phyloP scores from a whole-genome alignment of 2,888 invertebrate genomes.

The Stenodera caucasica region DNA sequence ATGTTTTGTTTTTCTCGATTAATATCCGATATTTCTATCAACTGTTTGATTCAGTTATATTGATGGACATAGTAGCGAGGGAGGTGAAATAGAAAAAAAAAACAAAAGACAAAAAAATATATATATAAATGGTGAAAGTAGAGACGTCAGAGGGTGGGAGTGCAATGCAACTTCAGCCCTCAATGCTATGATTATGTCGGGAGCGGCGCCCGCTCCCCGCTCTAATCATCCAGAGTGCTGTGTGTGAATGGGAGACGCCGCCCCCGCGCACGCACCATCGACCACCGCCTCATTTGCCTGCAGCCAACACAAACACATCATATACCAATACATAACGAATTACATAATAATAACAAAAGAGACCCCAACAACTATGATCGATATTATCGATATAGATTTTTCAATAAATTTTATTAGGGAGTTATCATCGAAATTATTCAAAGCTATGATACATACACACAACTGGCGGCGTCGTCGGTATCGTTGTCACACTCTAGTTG shows the following conservation, averaged over 20 bases:
- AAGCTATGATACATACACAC: too few relatives aligned
- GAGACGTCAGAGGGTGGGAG: slow-evolving; percentile 6
- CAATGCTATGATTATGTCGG: slow-evolving; percentile 36
- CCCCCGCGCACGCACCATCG: slow-evolving; percentile 43
- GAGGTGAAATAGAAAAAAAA: slow-evolving; percentile 2
- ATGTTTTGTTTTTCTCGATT: background rate
- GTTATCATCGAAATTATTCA: too few relatives aligned
- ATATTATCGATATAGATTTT: background rate
- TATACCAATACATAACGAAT: slow-evolving; percentile 21
- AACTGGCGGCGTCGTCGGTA: slow-evolving; percentile 45
- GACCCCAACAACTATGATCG: background rate
- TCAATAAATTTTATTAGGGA: background rate
- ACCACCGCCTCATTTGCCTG: slow-evolving; percentile 43
- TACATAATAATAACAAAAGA: too few relatives aligned
- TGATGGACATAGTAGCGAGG: slow-evolving; percentile 14
- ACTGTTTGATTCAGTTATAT: background rate
- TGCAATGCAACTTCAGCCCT: slow-evolving; percentile 15
- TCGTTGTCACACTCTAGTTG: slow-evolving; percentile 16
- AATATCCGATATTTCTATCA: background rate
- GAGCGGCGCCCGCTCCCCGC: slow-evolving; percentile 40
- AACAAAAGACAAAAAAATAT: background rate
- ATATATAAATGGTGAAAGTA: background rate
- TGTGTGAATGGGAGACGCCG: slow-evolving; percentile 30
- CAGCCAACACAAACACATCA: slow-evolving; percentile 27
- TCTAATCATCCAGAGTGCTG: slow-evolving; percentile 43